Percentiles rank a stretch among this genome's conserved stretches.
Conservation (phyloP, 2,113 vertebrate species). For the Corythornis vintsioides region DNA sequence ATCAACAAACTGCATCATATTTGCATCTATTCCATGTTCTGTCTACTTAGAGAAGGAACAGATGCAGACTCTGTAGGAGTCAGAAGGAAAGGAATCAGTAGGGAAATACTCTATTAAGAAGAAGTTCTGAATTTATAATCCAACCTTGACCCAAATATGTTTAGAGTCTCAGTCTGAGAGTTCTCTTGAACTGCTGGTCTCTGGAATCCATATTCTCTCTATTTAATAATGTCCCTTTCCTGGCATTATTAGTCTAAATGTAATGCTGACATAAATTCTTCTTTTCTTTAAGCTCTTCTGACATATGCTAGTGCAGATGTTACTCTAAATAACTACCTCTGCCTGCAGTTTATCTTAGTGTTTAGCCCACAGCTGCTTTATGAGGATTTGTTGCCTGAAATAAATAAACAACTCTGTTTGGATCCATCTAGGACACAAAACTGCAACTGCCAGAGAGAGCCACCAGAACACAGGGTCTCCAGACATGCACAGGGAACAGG, state of each 20-base stretch:
- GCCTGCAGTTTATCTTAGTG: neutral
- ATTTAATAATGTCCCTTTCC: neutral
- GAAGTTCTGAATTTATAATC: constrained; percentile 58
- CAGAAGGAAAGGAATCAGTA: constrained; percentile 46
- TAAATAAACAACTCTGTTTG: neutral
- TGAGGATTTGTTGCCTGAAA: constrained; percentile 4
- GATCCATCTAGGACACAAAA: neutral
- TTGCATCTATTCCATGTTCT: constrained; percentile 56
- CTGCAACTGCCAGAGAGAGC: neutral
- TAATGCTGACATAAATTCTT: constrained; percentile 25
- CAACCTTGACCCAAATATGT: constrained; percentile 66
- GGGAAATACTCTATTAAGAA: constrained; percentile 58
- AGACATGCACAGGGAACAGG: rapidly evolving
- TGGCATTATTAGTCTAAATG: constrained; percentile 20
- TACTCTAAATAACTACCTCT: constrained; percentile 12
- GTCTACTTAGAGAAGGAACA: constrained; percentile 58
- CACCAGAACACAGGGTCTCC: neutral
- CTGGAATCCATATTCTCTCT: constrained; percentile 3
- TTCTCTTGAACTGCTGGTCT: neutral
- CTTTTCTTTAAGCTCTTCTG: constrained; percentile 29
- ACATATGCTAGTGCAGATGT: constrained; percentile 54
- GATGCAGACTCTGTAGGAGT: constrained; percentile 62
- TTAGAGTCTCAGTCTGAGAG: neutral
- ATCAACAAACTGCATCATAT: constrained; percentile 66
- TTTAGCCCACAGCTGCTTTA: constrained; percentile 3